These are phyloP conservation scores for Percina caprodes DNA, from an alignment of 2,113 vertebrate species.

Conservation along the genomic window DNA sequence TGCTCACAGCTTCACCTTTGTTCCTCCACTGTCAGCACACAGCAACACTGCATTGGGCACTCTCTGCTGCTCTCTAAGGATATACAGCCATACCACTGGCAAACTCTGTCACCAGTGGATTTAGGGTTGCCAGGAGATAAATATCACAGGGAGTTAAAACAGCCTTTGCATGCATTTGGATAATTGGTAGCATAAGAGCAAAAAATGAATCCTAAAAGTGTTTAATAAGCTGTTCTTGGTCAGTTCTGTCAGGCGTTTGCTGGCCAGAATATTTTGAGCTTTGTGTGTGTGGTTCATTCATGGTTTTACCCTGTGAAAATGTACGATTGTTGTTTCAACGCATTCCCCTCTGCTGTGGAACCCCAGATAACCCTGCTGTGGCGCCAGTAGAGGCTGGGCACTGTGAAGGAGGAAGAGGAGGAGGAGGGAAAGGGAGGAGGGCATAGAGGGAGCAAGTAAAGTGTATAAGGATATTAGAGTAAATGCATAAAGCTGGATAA, in stretches of 20 bases:
- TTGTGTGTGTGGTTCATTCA: conserved; percentile 64
- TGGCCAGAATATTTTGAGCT: conserved; percentile 11
- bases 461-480: conserved; percentile 48
- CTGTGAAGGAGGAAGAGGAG: conserved; percentile 51
- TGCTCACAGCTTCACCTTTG: conserved; percentile 82
- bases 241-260: conserved; percentile 6
- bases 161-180: conserved; percentile 43
- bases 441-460: conserved; percentile 11
- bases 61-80: conserved; percentile 69
- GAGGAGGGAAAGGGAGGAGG: conserved; percentile 29
- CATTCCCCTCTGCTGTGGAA: conserved; percentile 67
- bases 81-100: conserved; percentile 16
- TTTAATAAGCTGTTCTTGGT: conserved; percentile 54
- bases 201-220: conserved; percentile 48
- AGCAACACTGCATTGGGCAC: conserved; percentile 63
- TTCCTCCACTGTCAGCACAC: conserved; percentile 77
- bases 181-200: conserved; percentile 57
- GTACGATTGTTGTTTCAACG: conserved; percentile 65
- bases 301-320: conserved; percentile 64
- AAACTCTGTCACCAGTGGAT: conserved; percentile 50
- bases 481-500: conserved; percentile 53
- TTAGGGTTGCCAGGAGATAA: conserved; percentile 62
- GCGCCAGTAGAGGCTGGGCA: conserved; percentile 72
- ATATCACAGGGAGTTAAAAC: conserved; percentile 58
- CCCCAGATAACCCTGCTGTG: conserved; percentile 76